These are phyloP conservation scores for Vultur gryphus DNA, from an alignment of 2,797 vertebrate species.

Conservation along the genomic window DNA sequence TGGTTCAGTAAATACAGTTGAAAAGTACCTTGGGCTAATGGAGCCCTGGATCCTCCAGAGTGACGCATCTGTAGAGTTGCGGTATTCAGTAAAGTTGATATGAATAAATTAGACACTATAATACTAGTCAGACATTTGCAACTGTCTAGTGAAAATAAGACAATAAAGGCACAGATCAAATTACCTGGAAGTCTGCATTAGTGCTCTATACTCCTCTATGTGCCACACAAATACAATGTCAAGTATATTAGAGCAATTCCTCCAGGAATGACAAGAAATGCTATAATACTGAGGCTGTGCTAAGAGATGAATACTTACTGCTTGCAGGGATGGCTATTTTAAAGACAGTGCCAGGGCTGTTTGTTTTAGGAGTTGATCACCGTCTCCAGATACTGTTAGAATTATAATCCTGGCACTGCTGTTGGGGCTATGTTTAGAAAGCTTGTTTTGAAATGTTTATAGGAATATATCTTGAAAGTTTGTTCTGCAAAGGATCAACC, in stretches of 20 bases:
- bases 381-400: neutral
- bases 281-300: neutral
- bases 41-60: neutral
- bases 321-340: neutral
- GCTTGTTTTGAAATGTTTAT: neutral
- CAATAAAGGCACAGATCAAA: neutral
- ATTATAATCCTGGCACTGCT: neutral
- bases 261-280: neutral
- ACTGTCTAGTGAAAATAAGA: neutral
- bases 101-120: neutral
- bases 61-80: neutral
- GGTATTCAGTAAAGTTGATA: neutral
- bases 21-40: neutral
- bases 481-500: neutral
- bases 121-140: neutral
- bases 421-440: neutral
- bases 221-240: neutral
- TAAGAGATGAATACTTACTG: neutral
- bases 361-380: neutral
- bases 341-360: neutral
- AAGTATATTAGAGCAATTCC: neutral
- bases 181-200: neutral
- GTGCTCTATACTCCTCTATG: neutral
- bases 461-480: neutral
- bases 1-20: neutral